A percentile compares a stretch with the other conserved stretches of the same genome.
These are phyloP conservation scores for Cremastinae sp. DNA, from an alignment of 2,888 invertebrate genomes.

Conservation along the genomic window DNA sequence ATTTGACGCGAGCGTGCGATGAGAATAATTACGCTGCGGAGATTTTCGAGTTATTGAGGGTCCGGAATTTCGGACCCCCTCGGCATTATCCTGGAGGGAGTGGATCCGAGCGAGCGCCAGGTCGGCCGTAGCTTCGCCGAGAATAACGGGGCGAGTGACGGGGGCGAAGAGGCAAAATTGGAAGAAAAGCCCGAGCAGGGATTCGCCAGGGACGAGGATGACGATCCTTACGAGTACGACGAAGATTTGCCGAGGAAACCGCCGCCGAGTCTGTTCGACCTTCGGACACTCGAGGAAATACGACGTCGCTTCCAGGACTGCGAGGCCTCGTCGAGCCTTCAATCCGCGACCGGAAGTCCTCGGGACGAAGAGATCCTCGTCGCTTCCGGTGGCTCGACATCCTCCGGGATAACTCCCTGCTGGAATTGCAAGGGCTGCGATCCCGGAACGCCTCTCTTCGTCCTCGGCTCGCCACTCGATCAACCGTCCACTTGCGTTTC, in stretches of 20 bases:
- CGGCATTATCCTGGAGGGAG: constrained; percentile 63
- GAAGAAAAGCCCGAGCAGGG: constrained; percentile 35
- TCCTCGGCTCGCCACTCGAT: constrained; percentile 74
- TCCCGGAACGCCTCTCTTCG: constrained; percentile 73
- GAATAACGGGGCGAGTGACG: constrained; percentile 54
- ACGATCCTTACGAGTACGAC: constrained; percentile 81
- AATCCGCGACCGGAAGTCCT: no score
- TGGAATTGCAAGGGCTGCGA: constrained; percentile 72
- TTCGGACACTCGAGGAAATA: constrained; percentile 15
- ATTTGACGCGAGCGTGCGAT: constrained; percentile 10
- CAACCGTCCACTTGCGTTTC: constrained; percentile 72
- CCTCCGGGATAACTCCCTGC: constrained; percentile 67
- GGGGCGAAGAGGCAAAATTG: constrained; percentile 19
- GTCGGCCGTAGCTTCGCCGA: background rate
- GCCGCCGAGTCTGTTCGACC: constrained; percentile 26
- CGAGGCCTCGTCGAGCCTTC: background rate
- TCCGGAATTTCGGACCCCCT: constrained; percentile 56
- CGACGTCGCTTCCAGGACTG: constrained; percentile 15
- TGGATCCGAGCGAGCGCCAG: constrained; percentile 19
- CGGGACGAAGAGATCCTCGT: constrained; percentile 55
- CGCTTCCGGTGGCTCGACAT: constrained; percentile 64
- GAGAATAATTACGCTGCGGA: constrained; percentile 45
- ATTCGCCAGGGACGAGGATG: constrained; percentile 71
- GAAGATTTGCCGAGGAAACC: constrained; percentile 76
- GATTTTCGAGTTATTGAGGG: constrained; percentile 40